These are phyloP conservation scores for Cryptops parisi DNA, from an alignment of 2,888 invertebrate species.

Conservation along the genomic window DNA sequence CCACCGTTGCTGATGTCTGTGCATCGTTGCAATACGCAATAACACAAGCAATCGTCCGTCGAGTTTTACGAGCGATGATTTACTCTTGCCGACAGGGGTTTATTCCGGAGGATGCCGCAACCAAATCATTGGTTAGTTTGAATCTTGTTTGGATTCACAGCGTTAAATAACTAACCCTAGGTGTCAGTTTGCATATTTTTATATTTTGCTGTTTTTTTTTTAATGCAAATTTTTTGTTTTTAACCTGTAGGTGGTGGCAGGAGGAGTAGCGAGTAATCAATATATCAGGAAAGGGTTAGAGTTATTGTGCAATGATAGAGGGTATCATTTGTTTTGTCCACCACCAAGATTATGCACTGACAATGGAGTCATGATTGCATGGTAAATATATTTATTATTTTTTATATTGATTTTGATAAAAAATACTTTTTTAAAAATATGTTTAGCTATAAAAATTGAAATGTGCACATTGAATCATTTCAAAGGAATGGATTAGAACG, in stretches of 20 bases:
- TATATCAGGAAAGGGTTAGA: constrained; percentile 56
- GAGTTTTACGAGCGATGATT: constrained; percentile 67
- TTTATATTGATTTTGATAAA: too few species aligned
- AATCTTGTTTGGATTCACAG: background rate
- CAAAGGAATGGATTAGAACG: constrained; percentile 85
- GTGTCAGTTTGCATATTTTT: too few species aligned
- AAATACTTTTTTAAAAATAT: too few species aligned
- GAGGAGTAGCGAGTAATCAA: constrained; percentile 90
- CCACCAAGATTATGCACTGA: constrained; percentile 81
- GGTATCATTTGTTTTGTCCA: constrained; percentile 49
- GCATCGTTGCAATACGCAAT: constrained; percentile 63
- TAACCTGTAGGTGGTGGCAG: constrained; percentile 59
- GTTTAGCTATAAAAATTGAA: too few species aligned
- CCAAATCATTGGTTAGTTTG: constrained; percentile 41
- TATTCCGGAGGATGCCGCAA: constrained; percentile 43
- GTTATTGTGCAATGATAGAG: constrained; percentile 48
- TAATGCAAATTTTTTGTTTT: too few species aligned
- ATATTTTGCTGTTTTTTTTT: too few species aligned
- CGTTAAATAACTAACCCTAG: too few species aligned
- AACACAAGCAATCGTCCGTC: constrained; percentile 61
- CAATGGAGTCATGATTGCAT: constrained; percentile 98
- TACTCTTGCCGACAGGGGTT: constrained; percentile 48
- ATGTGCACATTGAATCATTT: too few species aligned
- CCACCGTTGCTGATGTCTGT: constrained; percentile 62
- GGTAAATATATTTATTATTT: constrained; percentile 31